These are phyloP conservation scores for Oligia fasciuncula DNA, from an alignment of 2,888 invertebrate species.

Conservation along the genomic window DNA sequence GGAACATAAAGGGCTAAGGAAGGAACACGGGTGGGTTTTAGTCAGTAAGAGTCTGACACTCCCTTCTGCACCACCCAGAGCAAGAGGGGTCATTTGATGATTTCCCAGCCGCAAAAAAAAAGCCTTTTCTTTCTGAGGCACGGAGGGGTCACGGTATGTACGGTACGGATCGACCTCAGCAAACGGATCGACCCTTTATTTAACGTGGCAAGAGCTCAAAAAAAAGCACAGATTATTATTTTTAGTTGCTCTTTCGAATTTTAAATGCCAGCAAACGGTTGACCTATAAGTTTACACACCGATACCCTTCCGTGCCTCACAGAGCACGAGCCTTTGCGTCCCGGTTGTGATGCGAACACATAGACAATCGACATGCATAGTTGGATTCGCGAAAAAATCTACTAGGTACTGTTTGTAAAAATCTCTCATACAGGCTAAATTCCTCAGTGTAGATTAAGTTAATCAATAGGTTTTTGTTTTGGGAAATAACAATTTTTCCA, in stretches of 20 bases:
- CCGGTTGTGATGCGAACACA: slow-evolving; percentile 22
- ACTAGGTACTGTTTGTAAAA: background rate
- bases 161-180: no score
- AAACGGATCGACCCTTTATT: background rate
- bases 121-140: background rate
- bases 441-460: no score
- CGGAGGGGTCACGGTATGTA: background rate
- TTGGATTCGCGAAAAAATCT: background rate
- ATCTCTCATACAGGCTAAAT: no score
- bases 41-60: no score
- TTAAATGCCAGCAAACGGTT: slow-evolving; percentile 55
- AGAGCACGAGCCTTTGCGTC: slow-evolving; percentile 35
- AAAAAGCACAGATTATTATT: slow-evolving; percentile 32
- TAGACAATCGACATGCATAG: slow-evolving; percentile 9
- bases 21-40: no score
- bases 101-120: no score
- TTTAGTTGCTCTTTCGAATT: slow-evolving; percentile 51
- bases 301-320: slow-evolving; percentile 38
- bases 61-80: no score
- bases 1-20: no score
- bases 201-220: slow-evolving; percentile 11
- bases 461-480: background rate
- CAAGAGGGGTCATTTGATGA: no score
- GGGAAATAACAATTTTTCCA: background rate
- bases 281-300: slow-evolving; percentile 53